Evolutionary conservation across 2,113 vertebrate species (phyloP).

Genomic region (Colaptes auratus): DNA sequence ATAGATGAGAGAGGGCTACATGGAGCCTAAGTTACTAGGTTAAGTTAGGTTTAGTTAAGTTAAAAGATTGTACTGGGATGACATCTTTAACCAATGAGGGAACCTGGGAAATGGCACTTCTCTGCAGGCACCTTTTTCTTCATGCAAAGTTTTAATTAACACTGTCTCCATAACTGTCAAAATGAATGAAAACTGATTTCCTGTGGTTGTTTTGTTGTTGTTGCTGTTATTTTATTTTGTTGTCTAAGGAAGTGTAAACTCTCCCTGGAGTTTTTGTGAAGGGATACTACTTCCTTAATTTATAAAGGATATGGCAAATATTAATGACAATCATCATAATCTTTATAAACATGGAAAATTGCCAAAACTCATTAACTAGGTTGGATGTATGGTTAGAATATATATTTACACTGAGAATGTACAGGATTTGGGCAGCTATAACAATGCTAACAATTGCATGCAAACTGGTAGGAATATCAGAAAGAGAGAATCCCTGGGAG

Average conservation of each 20-base stretch:
- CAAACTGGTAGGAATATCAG: too few relatives aligned
- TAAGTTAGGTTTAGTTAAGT: too few relatives aligned
- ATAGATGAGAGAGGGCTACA: not conserved
- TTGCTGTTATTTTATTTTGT: not conserved
- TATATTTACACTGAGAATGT: too few relatives aligned
- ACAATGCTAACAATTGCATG: too few relatives aligned
- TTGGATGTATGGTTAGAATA: too few relatives aligned
- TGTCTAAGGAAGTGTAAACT: not conserved
- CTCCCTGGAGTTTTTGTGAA: not conserved
- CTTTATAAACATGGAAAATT: too few relatives aligned
- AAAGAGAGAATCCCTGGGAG: too few relatives aligned
- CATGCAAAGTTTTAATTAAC: not conserved
- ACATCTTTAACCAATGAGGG: accelerated
- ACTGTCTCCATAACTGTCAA: not conserved
- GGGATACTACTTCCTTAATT: too few relatives aligned
- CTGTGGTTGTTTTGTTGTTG: not conserved
- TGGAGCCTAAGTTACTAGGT: not conserved
- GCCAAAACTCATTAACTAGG: too few relatives aligned
- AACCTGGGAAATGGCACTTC: not conserved
- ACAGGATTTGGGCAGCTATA: too few relatives aligned
- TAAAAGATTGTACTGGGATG: not conserved
- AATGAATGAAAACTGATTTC: not conserved
- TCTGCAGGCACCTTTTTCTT: not conserved
- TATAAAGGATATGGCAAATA: too few relatives aligned
- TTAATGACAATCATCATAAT: too few relatives aligned